These are phyloP conservation scores for Allophyes oxyacanthae DNA, from an alignment of 2,888 invertebrate genomes.

Conservation along the genomic window DNA sequence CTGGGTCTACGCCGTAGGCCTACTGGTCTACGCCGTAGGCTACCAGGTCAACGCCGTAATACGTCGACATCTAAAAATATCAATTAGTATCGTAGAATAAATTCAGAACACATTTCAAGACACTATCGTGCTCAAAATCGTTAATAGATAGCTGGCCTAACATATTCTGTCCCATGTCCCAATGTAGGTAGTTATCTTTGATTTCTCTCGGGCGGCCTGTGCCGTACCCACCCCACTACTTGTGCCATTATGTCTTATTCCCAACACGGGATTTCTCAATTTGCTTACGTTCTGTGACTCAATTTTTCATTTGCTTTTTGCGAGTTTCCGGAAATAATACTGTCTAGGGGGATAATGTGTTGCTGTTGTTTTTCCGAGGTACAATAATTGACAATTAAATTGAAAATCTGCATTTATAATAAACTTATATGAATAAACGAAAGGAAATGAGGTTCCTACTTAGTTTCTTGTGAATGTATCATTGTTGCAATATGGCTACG, in stretches of 20 bases:
- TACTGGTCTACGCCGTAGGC: no score
- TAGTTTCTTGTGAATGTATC: no score
- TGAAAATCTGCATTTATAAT: no score
- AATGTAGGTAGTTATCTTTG: constrained; percentile 36
- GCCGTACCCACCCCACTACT: constrained; percentile 14
- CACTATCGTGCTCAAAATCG: constrained; percentile 15
- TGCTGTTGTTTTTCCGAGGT: neutral
- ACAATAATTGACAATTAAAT: no score
- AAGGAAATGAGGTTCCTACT: no score
- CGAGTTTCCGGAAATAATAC: constrained; percentile 27
- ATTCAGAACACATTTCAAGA: constrained; percentile 1
- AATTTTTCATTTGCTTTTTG: constrained; percentile 25
- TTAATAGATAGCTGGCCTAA: constrained; percentile 18
- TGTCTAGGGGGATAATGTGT: constrained; percentile 7
- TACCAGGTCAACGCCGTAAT: no score
- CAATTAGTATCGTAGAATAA: no score
- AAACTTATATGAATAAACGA: no score
- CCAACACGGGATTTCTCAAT: constrained; percentile 29
- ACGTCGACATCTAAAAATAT: no score
- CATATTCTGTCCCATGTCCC: constrained; percentile 17
- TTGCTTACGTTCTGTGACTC: constrained; percentile 10
- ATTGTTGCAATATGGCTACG: no score
- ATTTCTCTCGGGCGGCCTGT: constrained; percentile 36
- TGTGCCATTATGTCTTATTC: constrained; percentile 27
- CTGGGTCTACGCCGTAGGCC: no score